Percentiles rank a stretch among this genome's conserved stretches.
These are phyloP conservation scores for Zenarchopterus dispar DNA, from an alignment of 2,797 vertebrate genomes.

Conservation along the genomic window DNA sequence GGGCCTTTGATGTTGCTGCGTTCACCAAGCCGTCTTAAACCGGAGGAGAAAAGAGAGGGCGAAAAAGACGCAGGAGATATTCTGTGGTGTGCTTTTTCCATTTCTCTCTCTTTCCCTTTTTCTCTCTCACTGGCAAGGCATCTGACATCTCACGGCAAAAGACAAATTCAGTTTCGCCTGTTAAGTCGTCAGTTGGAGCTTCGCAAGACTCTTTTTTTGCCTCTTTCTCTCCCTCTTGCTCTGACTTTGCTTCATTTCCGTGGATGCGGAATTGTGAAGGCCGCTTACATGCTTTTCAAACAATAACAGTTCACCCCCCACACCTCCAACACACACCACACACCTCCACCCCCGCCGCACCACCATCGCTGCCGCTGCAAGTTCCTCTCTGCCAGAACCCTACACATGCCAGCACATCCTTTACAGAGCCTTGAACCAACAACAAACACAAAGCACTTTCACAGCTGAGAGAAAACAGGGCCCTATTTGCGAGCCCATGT, in stretches of 20 bases:
- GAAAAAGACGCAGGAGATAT: conserved; percentile 75
- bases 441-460: conserved; percentile 79
- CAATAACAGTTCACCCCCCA: conserved; percentile 73
- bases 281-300: conserved; percentile 83
- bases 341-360: conserved; percentile 31
- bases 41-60: conserved; percentile 74
- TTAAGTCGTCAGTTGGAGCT: conserved; percentile 83
- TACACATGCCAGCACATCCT: conserved; percentile 81
- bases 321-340: background rate
- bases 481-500: conserved; percentile 63
- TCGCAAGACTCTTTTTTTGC: conserved; percentile 50
- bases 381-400: conserved; percentile 77
- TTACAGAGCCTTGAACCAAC: conserved; percentile 80
- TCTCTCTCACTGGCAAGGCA: conserved; percentile 79
- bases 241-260: conserved; percentile 69
- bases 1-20: conserved; percentile 82
- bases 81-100: conserved; percentile 68
- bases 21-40: conserved; percentile 84
- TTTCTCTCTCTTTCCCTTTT: conserved; percentile 21
- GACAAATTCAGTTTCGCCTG: conserved; percentile 82
- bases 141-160: conserved; percentile 82
- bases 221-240: conserved; percentile 33
- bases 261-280: conserved; percentile 76
- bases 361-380: conserved; percentile 36
- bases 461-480: conserved; percentile 65